Conservation (phyloP, 2,113 vertebrate genomes). For the Holacanthus passer region DNA sequence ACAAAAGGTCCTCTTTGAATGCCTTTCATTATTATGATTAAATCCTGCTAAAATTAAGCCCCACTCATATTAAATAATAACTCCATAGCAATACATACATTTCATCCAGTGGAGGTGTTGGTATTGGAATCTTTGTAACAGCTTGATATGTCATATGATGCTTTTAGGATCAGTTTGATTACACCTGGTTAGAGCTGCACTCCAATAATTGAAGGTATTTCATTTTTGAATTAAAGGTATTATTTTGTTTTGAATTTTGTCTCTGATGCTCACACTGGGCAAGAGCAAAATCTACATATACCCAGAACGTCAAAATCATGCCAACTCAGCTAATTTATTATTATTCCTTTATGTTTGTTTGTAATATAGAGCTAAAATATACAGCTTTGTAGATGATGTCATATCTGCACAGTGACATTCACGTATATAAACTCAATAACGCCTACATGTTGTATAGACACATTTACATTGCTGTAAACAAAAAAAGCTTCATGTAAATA, state of each 20-base stretch:
- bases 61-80: conserved; percentile 33
- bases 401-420: not conserved
- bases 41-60: conserved; percentile 61
- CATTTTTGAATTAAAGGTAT: not conserved
- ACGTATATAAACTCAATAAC: not conserved
- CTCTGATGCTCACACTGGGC: too few relatives aligned
- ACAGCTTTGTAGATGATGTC: not conserved
- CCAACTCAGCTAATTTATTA: not conserved
- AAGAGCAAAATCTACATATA: not conserved
- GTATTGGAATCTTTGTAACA: not conserved
- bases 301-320: too few relatives aligned
- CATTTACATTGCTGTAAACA: not conserved
- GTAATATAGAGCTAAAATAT: not conserved
- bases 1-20: conserved; percentile 59
- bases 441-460: not conserved
- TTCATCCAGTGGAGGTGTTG: conserved; percentile 5
- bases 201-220: not conserved
- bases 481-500: conserved; percentile 1
- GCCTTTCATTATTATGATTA: conserved; percentile 62
- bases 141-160: not conserved
- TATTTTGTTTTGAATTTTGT: not conserved
- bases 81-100: conserved; percentile 22
- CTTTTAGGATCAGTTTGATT: not conserved
- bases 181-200: not conserved
- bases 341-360: not conserved